Conservation (phyloP, 92 coral and sea anemone species). For the Phenganax marumi region DNA sequence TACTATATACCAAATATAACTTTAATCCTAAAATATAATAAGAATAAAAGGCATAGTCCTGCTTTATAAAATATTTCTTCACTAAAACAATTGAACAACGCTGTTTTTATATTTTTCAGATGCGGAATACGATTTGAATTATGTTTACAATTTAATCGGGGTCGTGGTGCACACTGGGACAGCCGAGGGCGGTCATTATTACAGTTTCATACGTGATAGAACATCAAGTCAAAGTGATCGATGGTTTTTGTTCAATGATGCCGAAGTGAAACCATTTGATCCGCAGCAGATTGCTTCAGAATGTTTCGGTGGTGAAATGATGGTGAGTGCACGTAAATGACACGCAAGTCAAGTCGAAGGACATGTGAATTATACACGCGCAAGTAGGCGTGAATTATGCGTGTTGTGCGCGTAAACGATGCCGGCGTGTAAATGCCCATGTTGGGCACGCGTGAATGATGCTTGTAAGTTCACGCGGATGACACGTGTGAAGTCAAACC, state of each 20-base stretch:
- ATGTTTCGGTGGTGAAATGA: constrained; percentile 99
- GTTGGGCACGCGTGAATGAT: too few relatives aligned
- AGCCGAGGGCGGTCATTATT: constrained; percentile 99
- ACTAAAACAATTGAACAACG: not conserved
- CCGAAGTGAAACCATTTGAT: constrained; percentile 99
- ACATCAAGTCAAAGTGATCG: constrained; percentile 70
- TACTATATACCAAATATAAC: too few relatives aligned
- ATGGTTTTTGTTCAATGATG: constrained; percentile 98
- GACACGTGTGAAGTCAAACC: not conserved
- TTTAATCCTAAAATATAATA: too few relatives aligned
- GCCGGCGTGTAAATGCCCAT: too few relatives aligned
- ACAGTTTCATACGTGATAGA: constrained; percentile 92
- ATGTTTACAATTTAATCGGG: constrained; percentile 93
- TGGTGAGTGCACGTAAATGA: constrained; percentile 52
- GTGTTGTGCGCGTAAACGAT: not conserved
- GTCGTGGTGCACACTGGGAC: constrained; percentile 99
- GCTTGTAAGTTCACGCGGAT: not conserved
- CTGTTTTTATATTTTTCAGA: constrained; percentile 49
- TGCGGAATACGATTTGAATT: constrained; percentile 80
- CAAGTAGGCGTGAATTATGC: not conserved
- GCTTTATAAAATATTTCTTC: too few relatives aligned
- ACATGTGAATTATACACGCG: not conserved
- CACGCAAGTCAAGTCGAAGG: not conserved
- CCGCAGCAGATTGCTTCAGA: constrained; percentile 97
- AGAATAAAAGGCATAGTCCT: too few relatives aligned